phyloP scores from a whole-genome alignment of 2,888 invertebrate species.

The Carterocephalus palaemon region DNA sequence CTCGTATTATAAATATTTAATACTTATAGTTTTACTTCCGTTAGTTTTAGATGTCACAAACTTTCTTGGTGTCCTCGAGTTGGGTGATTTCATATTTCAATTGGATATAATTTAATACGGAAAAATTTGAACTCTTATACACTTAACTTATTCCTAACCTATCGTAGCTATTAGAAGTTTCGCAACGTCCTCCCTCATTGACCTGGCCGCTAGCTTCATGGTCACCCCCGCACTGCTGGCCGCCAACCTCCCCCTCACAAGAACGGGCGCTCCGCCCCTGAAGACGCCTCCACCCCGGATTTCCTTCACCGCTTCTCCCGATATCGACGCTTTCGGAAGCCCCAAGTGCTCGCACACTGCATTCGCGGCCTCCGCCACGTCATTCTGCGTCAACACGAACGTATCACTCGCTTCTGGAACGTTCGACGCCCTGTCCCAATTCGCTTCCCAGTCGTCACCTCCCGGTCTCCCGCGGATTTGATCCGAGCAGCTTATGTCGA shows the following conservation, averaged over 20 bases:
- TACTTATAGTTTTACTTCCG: too few relatives aligned
- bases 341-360: constrained; percentile 67
- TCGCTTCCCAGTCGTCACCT: constrained; percentile 74
- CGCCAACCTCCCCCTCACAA: constrained; percentile 91
- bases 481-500: constrained; percentile 63
- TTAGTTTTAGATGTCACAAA: too few relatives aligned
- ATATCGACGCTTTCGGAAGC: constrained; percentile 51
- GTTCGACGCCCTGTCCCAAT: constrained; percentile 87
- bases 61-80: too few relatives aligned
- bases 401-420: constrained; percentile 93
- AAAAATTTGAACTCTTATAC: too few relatives aligned
- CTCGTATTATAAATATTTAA: too few relatives aligned
- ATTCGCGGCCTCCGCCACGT: constrained; percentile 58
- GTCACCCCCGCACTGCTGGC: constrained; percentile 88
- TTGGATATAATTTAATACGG: background rate
- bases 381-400: constrained; percentile 86
- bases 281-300: constrained; percentile 84
- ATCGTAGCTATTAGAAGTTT: constrained; percentile 92
- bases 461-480: constrained; percentile 57
- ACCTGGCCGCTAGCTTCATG: constrained; percentile 94
- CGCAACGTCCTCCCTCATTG: constrained; percentile 90
- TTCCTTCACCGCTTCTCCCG: constrained; percentile 65
- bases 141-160: too few relatives aligned
- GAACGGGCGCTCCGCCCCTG: constrained; percentile 92
- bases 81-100: constrained; percentile 3